Evolutionary conservation across 1,140 invertebrate species (phyloP).

Genomic region (Caerostris darwini): DNA sequence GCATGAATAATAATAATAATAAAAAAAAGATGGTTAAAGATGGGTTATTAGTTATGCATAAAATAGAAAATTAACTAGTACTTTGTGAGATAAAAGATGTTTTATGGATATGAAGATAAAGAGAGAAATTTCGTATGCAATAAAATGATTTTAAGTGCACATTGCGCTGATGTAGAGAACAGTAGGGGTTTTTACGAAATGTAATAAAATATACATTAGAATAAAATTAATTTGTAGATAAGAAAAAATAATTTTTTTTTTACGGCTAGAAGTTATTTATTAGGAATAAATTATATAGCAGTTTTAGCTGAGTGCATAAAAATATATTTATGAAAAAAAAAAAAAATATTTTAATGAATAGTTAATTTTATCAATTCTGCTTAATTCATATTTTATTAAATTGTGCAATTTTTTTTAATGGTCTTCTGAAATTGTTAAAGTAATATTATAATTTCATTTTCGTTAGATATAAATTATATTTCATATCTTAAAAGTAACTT

Average conservation of each 20-base stretch:
- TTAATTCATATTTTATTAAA: no score
- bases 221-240: background rate
- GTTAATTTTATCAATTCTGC: no score
- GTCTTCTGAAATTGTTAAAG: no score
- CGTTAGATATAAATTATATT: no score
- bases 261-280: background rate
- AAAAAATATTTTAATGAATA: no score
- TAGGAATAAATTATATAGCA: background rate
- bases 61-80: constrained; percentile 30
- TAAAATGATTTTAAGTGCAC: background rate
- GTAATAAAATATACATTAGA: constrained; percentile 10
- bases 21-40: background rate
- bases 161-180: background rate
- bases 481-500: no score
- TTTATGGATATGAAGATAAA: constrained; percentile 12
- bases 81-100: background rate
- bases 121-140: background rate
- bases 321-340: no score
- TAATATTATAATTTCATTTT: no score
- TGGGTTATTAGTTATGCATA: background rate
- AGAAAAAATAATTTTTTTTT: background rate
- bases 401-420: no score
- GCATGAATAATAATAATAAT: background rate
- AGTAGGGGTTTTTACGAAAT: background rate
- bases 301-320: no score